Evolutionary conservation across 2,113 vertebrate genomes (phyloP).

Genomic region (Raphicerus campestris): DNA sequence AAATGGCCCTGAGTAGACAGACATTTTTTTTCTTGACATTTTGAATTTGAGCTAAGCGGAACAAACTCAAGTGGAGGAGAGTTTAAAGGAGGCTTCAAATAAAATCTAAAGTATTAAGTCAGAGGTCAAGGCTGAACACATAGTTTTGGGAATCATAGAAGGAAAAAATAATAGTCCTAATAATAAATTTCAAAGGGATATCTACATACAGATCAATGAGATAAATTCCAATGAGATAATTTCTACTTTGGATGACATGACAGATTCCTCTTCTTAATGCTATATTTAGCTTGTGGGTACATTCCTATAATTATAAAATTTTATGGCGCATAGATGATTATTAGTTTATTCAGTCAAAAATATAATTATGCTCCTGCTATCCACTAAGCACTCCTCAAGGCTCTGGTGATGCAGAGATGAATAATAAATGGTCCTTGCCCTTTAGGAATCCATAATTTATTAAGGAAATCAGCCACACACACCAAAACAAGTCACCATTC

Average conservation of each 20-base stretch:
- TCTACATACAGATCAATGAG: not conserved
- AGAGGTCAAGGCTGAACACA: not conserved
- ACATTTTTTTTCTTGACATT: not conserved
- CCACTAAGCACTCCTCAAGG: not conserved
- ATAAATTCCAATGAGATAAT: not conserved
- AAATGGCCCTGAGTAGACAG: not conserved
- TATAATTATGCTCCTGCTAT: not conserved
- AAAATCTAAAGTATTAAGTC: not conserved
- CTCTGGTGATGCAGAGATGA: not conserved
- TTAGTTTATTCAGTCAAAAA: constrained; percentile 29
- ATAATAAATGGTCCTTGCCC: not conserved
- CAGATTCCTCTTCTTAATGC: not conserved
- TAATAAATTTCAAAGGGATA: not conserved
- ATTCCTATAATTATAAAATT: not conserved
- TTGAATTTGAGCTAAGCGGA: not conserved
- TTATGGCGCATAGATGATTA: not conserved
- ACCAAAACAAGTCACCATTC: not conserved
- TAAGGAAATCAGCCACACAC: not conserved
- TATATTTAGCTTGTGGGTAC: not conserved
- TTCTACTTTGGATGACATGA: not conserved
- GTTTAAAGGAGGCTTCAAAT: not conserved
- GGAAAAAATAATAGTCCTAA: not conserved
- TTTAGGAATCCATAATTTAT: not conserved
- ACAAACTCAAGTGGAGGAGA: not conserved
- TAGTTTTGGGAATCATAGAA: not conserved